Base-by-base conservation (phyloP, 2,888 invertebrate species). In the Criorhina ranunculi region DNA sequence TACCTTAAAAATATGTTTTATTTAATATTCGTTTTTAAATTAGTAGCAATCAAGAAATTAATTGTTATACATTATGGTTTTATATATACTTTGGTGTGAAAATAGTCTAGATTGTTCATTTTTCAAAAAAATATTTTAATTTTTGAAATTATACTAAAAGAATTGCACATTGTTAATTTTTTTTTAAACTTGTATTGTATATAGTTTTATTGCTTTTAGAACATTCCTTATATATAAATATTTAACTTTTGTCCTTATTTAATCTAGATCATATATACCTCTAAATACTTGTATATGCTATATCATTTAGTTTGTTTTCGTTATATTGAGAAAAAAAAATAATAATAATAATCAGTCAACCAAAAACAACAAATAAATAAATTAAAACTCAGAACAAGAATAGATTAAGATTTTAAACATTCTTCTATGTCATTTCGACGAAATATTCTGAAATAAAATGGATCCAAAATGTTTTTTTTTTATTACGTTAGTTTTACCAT, bases 141-240 rank as follows among this genome's bases (percentile, higher is more conserved):
- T 42, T 31, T n/a, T 66, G 46, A 79, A 80, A 85, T 79, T 75
- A 80, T 80, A 76, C 60, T 83, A 62, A 75, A 70, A 51, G 79
- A 79, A 85, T 85, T 85, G 85, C 85, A 85, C 85, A 80, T 70
- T 79, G 82, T 85, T 73, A 60, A 2, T 46, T 46, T 46, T 46
- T 46, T 44, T 46, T 46, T 44, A 9, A 67, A 83, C 66, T 73
- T 79, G 79, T 79, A 79, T 85, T 85, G 83, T 85, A 80, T 83
- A 83, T 85, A 76, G 80, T 85, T 85, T 90, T 91, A 91, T 91
- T 91, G 91, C 91, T 91, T 91, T 90, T 91, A 90, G 91, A 91
- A 90, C 89, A 89, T 91, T 88, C 88, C 91, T 91, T 91, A 91
- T 89, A 88, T 90, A 90, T 88, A 89, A 87, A 87, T 88, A 86